A percentile compares a stretch with the other conserved stretches of the same genome.
Evolutionary conservation across 2,888 invertebrate species (phyloP).

Genomic region (Lasioglossum malachurum): DNA sequence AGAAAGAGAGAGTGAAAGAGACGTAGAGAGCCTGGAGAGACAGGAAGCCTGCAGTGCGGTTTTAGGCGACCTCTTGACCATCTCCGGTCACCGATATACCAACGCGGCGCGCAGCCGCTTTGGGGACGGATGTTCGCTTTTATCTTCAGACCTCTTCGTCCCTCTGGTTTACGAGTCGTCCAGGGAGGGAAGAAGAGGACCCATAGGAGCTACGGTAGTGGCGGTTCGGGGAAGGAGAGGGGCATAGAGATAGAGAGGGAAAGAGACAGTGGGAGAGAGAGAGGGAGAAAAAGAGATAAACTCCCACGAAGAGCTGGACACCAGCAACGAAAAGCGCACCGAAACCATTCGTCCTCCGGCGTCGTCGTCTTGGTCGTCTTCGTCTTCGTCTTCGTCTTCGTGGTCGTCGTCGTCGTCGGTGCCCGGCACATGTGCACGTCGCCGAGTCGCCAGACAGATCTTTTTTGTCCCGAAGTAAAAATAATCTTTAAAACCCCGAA

Average conservation of each 20-base stretch:
- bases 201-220: constrained; percentile 1
- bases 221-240: constrained; percentile 13
- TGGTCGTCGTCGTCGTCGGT: constrained; percentile 56
- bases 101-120: constrained; percentile 65
- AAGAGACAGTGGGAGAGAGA: background rate
- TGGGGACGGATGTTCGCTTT: constrained; percentile 60
- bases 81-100: constrained; percentile 68
- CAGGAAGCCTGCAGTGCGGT: constrained; percentile 45
- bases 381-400: constrained; percentile 55
- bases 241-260: background rate
- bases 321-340: constrained; percentile 66
- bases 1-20: background rate
- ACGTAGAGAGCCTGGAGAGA: background rate
- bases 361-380: constrained; percentile 58
- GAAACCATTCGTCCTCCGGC: constrained; percentile 67
- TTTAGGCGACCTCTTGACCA: constrained; percentile 68
- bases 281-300: constrained; percentile 61
- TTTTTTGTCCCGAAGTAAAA: constrained; percentile 85
- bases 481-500: constrained; percentile 85
- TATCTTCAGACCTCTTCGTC: constrained; percentile 55
- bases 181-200: constrained; percentile 18
- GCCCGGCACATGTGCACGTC: constrained; percentile 79
- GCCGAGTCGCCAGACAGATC: constrained; percentile 84
- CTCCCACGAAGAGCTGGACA: constrained; percentile 76
- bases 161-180: constrained; percentile 40